Evolutionary conservation across 2,888 invertebrate genomes (phyloP).

Genomic region (Drosophila siamana): DNA sequence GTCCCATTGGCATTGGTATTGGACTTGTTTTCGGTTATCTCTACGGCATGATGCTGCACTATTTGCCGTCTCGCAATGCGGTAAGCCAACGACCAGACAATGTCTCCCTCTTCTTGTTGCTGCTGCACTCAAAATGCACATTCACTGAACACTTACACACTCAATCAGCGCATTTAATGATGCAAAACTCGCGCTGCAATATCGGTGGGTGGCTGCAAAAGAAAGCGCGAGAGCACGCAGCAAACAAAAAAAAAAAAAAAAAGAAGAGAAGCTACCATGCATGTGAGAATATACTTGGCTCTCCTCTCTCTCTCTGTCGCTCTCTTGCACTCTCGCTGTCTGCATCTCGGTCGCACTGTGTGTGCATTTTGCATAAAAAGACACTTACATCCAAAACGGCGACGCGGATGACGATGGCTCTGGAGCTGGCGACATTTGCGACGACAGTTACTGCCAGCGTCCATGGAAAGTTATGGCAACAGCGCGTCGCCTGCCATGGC

Average conservation of each 20-base stretch:
- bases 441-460: constrained; percentile 79
- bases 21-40: constrained; percentile 88
- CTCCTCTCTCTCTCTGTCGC: neutral
- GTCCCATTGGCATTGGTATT: constrained; percentile 87
- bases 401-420: constrained; percentile 23
- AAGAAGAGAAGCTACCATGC: too few relatives aligned
- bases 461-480: constrained; percentile 75
- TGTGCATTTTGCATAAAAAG: constrained; percentile 74
- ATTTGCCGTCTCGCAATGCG: constrained; percentile 87
- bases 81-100: constrained; percentile 71
- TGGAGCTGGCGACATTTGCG: constrained; percentile 75
- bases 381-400: constrained; percentile 68
- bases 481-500: constrained; percentile 16
- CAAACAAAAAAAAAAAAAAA: too few relatives aligned
- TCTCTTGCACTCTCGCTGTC: neutral
- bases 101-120: neutral
- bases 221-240: too few relatives aligned
- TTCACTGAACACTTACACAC: constrained; percentile 78
- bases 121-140: constrained; percentile 66
- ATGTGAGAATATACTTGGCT: constrained; percentile 19
- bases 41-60: constrained; percentile 88
- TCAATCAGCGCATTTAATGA: constrained; percentile 80
- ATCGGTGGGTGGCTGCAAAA: constrained; percentile 36
- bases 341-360: constrained; percentile 1
- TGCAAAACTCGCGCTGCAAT: constrained; percentile 63